phyloP scores from a whole-genome alignment of 1,140 invertebrate species.

The Ceratina calcarata region DNA sequence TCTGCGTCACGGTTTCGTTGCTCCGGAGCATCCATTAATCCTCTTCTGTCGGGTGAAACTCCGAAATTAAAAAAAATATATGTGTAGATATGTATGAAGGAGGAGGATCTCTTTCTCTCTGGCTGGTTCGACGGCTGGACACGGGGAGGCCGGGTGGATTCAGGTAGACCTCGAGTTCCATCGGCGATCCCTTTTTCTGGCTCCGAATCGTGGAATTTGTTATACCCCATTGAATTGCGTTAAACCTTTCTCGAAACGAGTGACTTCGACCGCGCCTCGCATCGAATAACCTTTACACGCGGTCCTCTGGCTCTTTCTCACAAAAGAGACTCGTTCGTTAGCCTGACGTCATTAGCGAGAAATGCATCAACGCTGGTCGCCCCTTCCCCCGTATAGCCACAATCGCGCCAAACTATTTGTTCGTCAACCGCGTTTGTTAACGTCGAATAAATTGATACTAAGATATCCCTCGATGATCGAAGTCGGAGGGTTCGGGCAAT shows the following conservation, averaged over 20 bases:
- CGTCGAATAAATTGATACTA: conserved; percentile 19
- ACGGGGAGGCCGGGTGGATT: conserved; percentile 2
- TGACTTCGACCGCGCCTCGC: background rate
- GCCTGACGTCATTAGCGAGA: background rate
- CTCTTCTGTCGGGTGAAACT: conserved; percentile 57
- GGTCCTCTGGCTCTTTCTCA: background rate
- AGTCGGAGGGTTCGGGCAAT: background rate
- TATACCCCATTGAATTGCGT: conserved; percentile 51
- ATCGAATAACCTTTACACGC: background rate
- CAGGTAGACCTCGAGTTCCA: conserved; percentile 40
- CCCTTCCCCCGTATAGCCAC: background rate
- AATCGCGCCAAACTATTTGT: background rate
- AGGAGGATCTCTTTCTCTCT: conserved; percentile 3
- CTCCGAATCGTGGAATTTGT: conserved; percentile 51
- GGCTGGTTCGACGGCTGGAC: conserved; percentile 26
- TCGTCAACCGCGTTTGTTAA: background rate
- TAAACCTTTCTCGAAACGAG: conserved; percentile 37
- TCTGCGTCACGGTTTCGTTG: conserved; percentile 46
- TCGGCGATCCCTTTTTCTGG: conserved; percentile 34
- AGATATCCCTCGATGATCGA: background rate
- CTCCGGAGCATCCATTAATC: conserved; percentile 55
- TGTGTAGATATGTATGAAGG: conserved; percentile 42
- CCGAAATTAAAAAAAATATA: conserved; percentile 72
- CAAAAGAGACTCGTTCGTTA: conserved; percentile 23
- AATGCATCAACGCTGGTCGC: background rate